Conservation (phyloP, 2,113 vertebrate species). For the Melanerpes formicivorus region DNA sequence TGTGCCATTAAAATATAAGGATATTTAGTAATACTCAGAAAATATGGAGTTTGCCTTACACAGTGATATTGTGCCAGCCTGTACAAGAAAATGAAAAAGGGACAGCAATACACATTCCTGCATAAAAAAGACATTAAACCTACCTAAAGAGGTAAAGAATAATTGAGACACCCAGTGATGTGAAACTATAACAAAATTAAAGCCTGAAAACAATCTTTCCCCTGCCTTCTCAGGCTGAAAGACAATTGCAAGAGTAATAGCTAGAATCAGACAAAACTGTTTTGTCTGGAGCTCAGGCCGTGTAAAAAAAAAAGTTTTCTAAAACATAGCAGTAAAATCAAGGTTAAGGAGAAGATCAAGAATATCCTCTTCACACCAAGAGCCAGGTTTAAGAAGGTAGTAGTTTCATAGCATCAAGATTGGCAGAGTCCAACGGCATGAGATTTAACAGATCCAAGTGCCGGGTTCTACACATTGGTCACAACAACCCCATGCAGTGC, state of each 20-base stretch:
- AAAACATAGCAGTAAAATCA: not conserved
- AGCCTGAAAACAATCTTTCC: not conserved
- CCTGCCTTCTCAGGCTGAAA: not conserved
- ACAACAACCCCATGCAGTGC: too few species aligned
- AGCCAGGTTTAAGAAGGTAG: not conserved
- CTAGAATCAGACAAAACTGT: not conserved
- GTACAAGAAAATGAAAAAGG: not conserved
- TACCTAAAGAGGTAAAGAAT: not conserved
- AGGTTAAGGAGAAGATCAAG: not conserved
- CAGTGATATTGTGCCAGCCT: not conserved
- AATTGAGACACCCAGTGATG: not conserved
- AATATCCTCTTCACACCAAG: not conserved
- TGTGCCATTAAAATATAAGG: too few species aligned
- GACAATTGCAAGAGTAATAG: not conserved
- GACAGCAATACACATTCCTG: not conserved
- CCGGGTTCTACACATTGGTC: too few species aligned
- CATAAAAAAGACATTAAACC: not conserved
- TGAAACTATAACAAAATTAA: not conserved
- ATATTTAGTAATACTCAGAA: not conserved
- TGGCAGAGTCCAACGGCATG: too few species aligned
- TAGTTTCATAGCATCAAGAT: not conserved
- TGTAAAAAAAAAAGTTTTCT: not conserved
- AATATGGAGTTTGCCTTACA: not conserved
- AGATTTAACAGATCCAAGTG: too few species aligned
- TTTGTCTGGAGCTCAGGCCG: not conserved